Percentiles rank a stretch among this genome's conserved stretches.
Conservation (phyloP, 2,888 invertebrate species). For the Drosophila antonietae region DNA sequence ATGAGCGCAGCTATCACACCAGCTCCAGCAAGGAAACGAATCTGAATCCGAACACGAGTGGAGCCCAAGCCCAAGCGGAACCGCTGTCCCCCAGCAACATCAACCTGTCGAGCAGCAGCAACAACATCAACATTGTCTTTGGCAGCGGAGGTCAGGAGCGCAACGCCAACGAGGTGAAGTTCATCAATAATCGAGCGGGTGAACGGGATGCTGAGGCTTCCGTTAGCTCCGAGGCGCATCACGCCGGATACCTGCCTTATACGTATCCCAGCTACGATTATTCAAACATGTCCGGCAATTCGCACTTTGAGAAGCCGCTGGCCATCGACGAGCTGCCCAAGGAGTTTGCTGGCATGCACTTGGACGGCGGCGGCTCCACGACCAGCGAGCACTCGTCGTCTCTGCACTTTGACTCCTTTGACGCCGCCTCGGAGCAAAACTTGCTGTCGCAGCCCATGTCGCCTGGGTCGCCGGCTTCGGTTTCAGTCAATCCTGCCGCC, state of each 20-base stretch:
- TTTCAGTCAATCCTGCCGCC: conserved; percentile 77
- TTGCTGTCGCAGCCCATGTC: conserved; percentile 79
- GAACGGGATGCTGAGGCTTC: conserved; percentile 56
- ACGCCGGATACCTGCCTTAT: conserved; percentile 81
- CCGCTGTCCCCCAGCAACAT: conserved; percentile 78
- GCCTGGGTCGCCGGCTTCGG: conserved; percentile 79
- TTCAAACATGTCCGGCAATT: conserved; percentile 84
- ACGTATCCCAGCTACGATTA: conserved; percentile 83
- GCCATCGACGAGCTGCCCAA: conserved; percentile 82
- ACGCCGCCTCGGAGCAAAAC: conserved; percentile 82
- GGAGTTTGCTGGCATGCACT: conserved; percentile 54
- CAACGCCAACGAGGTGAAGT: conserved; percentile 84
- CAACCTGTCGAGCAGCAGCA: conserved; percentile 83
- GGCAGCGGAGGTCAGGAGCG: conserved; percentile 80
- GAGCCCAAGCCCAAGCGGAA: conserved; percentile 21
- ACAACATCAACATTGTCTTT: conserved; percentile 84
- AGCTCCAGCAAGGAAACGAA: conserved; percentile 84
- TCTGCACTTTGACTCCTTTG: conserved; percentile 82
- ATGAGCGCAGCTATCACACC: conserved; percentile 68
- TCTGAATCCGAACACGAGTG: conserved; percentile 81
- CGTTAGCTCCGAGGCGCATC: conserved; percentile 81
- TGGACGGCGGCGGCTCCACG: conserved; percentile 66
- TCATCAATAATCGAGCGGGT: conserved; percentile 79
- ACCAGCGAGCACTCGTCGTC: conserved; percentile 80
- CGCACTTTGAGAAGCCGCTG: conserved; percentile 82